These are phyloP conservation scores for Acrobeloides nanus DNA, from an alignment of 2,888 invertebrate species.

Conservation along the genomic window DNA sequence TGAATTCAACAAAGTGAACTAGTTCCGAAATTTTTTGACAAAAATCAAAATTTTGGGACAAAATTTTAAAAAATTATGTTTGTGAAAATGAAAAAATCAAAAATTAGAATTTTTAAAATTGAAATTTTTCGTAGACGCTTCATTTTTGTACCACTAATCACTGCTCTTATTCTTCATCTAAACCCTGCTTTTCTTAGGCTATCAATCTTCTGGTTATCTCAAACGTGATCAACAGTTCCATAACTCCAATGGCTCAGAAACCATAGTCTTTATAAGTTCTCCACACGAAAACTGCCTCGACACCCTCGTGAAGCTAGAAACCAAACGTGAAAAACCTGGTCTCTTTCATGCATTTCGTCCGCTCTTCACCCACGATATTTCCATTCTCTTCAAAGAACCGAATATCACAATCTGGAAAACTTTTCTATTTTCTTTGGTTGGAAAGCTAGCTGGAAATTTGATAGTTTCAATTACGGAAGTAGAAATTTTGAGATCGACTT, in stretches of 20 bases:
- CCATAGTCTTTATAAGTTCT: slow-evolving; percentile 19
- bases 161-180: no score
- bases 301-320: slow-evolving; percentile 5
- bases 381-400: slow-evolving; percentile 29
- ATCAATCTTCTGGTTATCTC: slow-evolving; percentile 39
- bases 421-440: slow-evolving; percentile 15
- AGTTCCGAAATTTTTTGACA: no score
- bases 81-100: no score
- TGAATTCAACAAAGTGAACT: no score
- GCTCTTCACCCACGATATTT: slow-evolving; percentile 35
- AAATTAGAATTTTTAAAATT: no score
- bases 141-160: no score
- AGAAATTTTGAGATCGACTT: slow-evolving; percentile 24
- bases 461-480: slow-evolving; percentile 28
- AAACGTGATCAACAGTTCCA: slow-evolving; percentile 37
- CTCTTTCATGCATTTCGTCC: slow-evolving; percentile 27
- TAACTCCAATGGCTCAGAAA: no score
- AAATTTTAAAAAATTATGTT: no score
- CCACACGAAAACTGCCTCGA: slow-evolving; percentile 8
- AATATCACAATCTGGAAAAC: slow-evolving; percentile 10
- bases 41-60: no score
- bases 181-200: slow-evolving; percentile 17
- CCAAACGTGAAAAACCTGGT: neutral
- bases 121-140: no score
- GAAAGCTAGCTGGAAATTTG: slow-evolving; percentile 18